These are phyloP conservation scores for Linepithema humile DNA, from an alignment of 1,140 invertebrate genomes.

Conservation along the genomic window DNA sequence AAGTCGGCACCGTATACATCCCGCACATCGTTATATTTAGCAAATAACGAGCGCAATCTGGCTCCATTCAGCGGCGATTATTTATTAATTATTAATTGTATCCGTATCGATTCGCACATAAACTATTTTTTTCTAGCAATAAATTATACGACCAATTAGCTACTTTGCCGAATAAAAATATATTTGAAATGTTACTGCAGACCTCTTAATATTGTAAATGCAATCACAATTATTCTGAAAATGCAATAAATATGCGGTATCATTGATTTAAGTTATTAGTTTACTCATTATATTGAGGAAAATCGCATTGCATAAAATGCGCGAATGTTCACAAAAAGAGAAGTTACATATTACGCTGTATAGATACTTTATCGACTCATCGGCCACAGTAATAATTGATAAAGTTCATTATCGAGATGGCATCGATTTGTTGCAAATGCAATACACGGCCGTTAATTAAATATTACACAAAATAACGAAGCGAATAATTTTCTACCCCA, in stretches of 20 bases:
- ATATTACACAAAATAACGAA: conserved; percentile 45
- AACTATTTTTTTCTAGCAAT: background rate
- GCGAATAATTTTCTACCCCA: conserved; percentile 29
- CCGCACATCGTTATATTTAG: conserved; percentile 30
- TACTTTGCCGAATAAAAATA: background rate
- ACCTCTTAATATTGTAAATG: background rate
- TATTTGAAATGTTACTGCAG: background rate
- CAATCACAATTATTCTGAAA: conserved; percentile 8
- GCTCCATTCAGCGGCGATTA: conserved; percentile 62
- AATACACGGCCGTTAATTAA: conserved; percentile 46
- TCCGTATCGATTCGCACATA: conserved; percentile 51
- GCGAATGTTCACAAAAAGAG: conserved; percentile 4
- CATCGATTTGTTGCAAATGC: conserved; percentile 55
- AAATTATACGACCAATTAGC: background rate
- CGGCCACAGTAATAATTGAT: conserved; percentile 39
- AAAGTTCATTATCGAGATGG: conserved; percentile 57
- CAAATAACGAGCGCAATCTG: conserved; percentile 56
- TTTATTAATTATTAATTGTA: conserved; percentile 81
- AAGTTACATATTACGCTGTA: conserved; percentile 4
- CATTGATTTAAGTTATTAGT: background rate
- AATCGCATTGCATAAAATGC: background rate
- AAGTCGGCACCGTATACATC: background rate
- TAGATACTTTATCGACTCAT: conserved; percentile 56
- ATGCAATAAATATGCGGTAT: conserved; percentile 11
- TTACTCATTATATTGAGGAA: background rate